These are phyloP conservation scores for Sinopyrophorus schimmeli DNA, from an alignment of 2,888 invertebrate species.

Conservation along the genomic window DNA sequence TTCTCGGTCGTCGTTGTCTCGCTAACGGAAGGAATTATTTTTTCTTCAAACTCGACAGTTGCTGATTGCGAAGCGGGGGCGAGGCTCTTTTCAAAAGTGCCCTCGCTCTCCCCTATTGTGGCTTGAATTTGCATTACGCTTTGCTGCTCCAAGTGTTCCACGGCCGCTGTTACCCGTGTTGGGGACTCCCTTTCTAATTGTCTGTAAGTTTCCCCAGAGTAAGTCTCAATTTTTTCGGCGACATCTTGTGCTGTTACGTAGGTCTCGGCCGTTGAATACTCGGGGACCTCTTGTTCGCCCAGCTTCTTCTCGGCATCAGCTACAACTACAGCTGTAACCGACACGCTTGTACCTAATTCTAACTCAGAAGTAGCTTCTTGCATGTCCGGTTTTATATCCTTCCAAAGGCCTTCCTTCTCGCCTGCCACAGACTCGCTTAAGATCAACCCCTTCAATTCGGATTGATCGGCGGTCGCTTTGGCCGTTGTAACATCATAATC, in stretches of 20 bases:
- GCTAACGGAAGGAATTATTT: constrained; percentile 55
- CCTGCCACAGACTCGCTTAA: constrained; percentile 60
- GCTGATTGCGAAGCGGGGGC: constrained; percentile 55
- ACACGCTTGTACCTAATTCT: constrained; percentile 61
- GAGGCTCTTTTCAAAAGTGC: constrained; percentile 55
- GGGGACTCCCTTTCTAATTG: constrained; percentile 54
- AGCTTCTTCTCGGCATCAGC: constrained; percentile 62
- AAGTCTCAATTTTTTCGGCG: constrained; percentile 61
- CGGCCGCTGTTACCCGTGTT: constrained; percentile 55
- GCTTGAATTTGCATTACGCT: constrained; percentile 61
- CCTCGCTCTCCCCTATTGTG: constrained; percentile 63
- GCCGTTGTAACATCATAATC: constrained; percentile 45
- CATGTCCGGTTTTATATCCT: constrained; percentile 53
- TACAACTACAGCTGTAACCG: constrained; percentile 60
- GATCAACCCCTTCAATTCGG: constrained; percentile 61
- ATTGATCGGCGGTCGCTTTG: constrained; percentile 56
- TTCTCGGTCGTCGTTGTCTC: constrained; percentile 58
- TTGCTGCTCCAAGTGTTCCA: constrained; percentile 60
- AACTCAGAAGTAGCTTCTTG: constrained; percentile 58
- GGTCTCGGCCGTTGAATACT: constrained; percentile 53
- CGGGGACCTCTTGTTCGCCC: constrained; percentile 47
- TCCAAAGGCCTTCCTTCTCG: constrained; percentile 63
- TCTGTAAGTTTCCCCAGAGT: constrained; percentile 60
- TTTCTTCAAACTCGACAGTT: constrained; percentile 53
- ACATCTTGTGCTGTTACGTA: constrained; percentile 57